Conservation (phyloP, 2,888 invertebrate species). For the Charanyca ferruginea region DNA sequence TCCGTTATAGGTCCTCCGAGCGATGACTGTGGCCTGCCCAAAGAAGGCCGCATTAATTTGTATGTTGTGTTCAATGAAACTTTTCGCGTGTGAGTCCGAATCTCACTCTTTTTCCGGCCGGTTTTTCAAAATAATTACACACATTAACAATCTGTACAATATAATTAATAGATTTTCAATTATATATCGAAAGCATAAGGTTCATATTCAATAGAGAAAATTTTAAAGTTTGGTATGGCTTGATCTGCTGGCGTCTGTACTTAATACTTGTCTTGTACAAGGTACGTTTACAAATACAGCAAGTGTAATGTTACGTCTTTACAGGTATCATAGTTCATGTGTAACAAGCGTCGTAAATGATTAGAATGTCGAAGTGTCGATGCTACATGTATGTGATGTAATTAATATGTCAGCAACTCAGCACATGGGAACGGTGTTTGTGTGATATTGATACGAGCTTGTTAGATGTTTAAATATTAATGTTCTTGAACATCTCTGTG, state of each 20-base stretch:
- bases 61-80: no score
- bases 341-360: slow-evolving; percentile 13
- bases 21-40: no score
- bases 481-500: slow-evolving; percentile 13
- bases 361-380: slow-evolving; percentile 17
- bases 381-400: not conserved
- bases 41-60: no score
- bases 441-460: slow-evolving; percentile 5
- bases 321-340: not conserved
- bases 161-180: no score
- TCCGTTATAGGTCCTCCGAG: no score
- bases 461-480: slow-evolving; percentile 20
- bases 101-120: no score
- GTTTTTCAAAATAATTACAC: not conserved
- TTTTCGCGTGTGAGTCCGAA: no score
- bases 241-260: no score
- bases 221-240: no score
- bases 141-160: no score
- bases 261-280: not conserved
- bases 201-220: no score
- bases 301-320: slow-evolving; percentile 28
- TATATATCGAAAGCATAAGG: no score
- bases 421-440: slow-evolving; percentile 5
- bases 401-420: slow-evolving; percentile 35
- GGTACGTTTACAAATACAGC: slow-evolving; percentile 14